Percentiles rank a stretch among this genome's conserved stretches.
Evolutionary conservation across 2,113 vertebrate species (phyloP).

Genomic region (Kobus ellipsiprymnus): DNA sequence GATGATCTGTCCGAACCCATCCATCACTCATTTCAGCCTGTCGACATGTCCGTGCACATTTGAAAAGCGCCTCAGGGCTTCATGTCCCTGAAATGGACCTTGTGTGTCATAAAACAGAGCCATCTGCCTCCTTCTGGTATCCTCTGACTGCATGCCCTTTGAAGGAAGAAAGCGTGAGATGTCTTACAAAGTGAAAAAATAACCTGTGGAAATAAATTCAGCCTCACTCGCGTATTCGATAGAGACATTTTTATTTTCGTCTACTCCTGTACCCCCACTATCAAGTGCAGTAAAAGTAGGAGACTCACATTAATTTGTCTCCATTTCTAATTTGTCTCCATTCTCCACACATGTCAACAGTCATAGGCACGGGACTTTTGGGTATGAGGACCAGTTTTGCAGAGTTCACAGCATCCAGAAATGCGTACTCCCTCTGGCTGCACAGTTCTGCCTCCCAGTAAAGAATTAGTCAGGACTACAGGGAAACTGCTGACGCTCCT

Average conservation of each 20-base stretch:
- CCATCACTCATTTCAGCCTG: not conserved
- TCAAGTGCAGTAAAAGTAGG: not conserved
- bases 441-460: not conserved
- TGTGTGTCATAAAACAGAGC: not conserved
- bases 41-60: fast-evolving
- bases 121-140: not conserved
- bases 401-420: not conserved
- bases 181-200: not conserved
- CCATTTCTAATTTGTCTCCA: not conserved
- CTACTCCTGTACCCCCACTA: not conserved
- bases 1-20: not conserved
- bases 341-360: not conserved
- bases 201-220: not conserved
- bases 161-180: not conserved
- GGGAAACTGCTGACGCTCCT: not conserved
- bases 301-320: not conserved
- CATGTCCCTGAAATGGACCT: not conserved
- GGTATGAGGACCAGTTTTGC: not conserved
- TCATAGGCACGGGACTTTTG: not conserved
- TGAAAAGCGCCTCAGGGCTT: not conserved
- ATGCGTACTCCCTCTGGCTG: no score
- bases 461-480: not conserved
- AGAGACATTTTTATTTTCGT: not conserved
- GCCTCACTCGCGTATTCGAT: not conserved
- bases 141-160: not conserved